Base-by-base conservation (phyloP, 2,797 vertebrate genomes). In the Coccyzus lansbergi region DNA sequence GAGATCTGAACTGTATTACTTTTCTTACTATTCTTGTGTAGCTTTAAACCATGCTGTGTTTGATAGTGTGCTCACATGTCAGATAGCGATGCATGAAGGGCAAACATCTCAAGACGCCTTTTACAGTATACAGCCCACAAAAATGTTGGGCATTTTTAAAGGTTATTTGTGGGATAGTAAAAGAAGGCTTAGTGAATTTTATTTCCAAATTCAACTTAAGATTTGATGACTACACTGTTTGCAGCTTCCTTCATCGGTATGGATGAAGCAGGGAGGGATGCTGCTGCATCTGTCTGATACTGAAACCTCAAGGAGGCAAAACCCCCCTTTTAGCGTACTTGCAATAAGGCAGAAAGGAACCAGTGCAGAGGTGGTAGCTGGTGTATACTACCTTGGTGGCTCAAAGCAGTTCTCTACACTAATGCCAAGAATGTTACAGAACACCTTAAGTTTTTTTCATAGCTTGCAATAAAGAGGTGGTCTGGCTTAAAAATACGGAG, bases 81-180 rank as follows among this genome's bases (percentile, higher is more conserved):
- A 92, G 86, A 82, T 69, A 0, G 1, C 69, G 67, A 68, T 67
- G 69, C 63, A 72, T 75, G 53, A 19, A 86, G 87, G 77, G 55
- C 65, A 88, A 72, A 49, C 52, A 33, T 94, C 65, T 90, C 6
- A 0, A 59, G 72, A 83, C 91, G 33, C 80, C 95, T 55, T 95
- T 86, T 92, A 63, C 63, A 90, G 88, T 93, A 91, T 74, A 55
- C 81, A 94, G 94, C 90, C 89, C 91, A 91, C 90, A 93, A 82
- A 93, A 93, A 93, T 94, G 92, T 90, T 6, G 1, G 33, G 56
- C 79, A 65, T 90, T 95, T 94, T 88, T 71, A 83, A 75, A 63
- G 44, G 69, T 88, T 94, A 92, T 94, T 92, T 94, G 83, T 7
- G 7, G 67, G 77, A 56, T 83, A 81, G 72, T 83, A 38, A 75